Conservation (phyloP, 2,797 vertebrate genomes). For the Enteromius viviparus region DNA sequence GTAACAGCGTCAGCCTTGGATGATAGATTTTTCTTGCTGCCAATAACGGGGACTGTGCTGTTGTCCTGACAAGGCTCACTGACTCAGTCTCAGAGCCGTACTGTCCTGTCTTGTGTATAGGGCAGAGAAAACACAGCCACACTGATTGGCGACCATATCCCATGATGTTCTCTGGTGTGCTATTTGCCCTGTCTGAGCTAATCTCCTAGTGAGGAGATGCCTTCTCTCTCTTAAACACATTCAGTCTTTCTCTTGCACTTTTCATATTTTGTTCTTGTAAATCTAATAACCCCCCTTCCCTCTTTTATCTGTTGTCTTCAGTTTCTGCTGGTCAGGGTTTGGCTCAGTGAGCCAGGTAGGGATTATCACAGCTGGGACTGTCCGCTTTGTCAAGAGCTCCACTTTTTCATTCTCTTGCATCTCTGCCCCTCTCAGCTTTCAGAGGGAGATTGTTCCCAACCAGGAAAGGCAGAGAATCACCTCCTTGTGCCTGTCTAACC, state of each 20-base stretch:
- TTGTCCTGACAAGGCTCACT: neutral
- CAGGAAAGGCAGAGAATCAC: slow-evolving; percentile 43
- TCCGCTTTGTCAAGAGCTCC: slow-evolving; percentile 56
- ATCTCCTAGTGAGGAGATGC: slow-evolving; percentile 55
- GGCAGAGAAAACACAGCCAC: slow-evolving; percentile 45
- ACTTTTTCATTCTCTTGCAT: slow-evolving; percentile 49
- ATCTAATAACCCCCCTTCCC: slow-evolving; percentile 29
- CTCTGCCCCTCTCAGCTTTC: slow-evolving; percentile 56
- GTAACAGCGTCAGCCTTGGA: neutral
- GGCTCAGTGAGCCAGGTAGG: slow-evolving; percentile 50
- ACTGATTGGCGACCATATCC: slow-evolving; percentile 47
- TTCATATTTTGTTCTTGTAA: slow-evolving; percentile 55
- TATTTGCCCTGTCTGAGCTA: slow-evolving; percentile 45
- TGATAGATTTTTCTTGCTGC: neutral
- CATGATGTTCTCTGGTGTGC: slow-evolving; percentile 52
- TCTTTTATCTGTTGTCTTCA: slow-evolving; percentile 46
- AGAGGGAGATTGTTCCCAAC: slow-evolving; percentile 52
- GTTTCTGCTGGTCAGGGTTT: slow-evolving; percentile 51
- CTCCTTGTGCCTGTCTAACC: slow-evolving; percentile 45
- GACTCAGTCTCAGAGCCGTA: neutral
- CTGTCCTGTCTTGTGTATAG: slow-evolving; percentile 13
- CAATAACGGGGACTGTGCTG: neutral
- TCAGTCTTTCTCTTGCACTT: slow-evolving; percentile 1
- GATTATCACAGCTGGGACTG: slow-evolving; percentile 54
- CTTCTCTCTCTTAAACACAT: slow-evolving; percentile 32